A percentile compares a stretch with the other conserved stretches of the same genome.
Evolutionary conservation across 2,113 vertebrate species (phyloP).

Genomic region (Serinus canaria): DNA sequence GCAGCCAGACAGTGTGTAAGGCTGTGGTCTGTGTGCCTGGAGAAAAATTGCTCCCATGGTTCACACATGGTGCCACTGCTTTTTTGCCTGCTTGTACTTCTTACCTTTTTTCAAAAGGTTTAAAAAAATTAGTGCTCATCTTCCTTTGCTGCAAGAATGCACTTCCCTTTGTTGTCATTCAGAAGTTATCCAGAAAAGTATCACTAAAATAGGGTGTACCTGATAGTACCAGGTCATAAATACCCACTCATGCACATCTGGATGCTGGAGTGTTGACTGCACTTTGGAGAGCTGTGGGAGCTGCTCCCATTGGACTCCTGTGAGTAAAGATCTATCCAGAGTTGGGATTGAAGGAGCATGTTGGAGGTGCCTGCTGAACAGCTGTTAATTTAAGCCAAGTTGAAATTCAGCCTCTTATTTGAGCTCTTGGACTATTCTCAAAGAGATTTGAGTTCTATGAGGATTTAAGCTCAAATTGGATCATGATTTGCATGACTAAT

Average conservation of each 20-base stretch:
- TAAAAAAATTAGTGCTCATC: neutral
- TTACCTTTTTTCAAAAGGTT: neutral
- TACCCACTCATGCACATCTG: neutral
- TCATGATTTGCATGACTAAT: neutral
- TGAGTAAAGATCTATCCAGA: neutral
- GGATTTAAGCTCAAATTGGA: neutral
- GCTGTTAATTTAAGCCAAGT: neutral
- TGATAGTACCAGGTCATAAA: neutral
- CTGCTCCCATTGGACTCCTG: neutral
- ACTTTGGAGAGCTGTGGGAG: neutral
- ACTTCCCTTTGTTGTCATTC: neutral
- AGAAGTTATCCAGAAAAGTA: neutral
- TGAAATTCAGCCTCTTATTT: neutral
- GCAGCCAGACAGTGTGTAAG: neutral
- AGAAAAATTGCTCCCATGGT: neutral
- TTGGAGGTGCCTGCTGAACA: neutral
- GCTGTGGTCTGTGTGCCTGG: neutral
- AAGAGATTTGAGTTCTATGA: neutral
- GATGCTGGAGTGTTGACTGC: neutral
- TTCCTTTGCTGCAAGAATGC: neutral
- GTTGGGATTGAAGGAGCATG: neutral
- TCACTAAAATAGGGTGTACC: neutral
- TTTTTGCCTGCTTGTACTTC: neutral
- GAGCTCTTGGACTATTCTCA: neutral
- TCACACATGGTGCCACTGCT: accelerated